Base-by-base conservation (phyloP, 2,888 invertebrate species). In the Aphrophora alni region DNA sequence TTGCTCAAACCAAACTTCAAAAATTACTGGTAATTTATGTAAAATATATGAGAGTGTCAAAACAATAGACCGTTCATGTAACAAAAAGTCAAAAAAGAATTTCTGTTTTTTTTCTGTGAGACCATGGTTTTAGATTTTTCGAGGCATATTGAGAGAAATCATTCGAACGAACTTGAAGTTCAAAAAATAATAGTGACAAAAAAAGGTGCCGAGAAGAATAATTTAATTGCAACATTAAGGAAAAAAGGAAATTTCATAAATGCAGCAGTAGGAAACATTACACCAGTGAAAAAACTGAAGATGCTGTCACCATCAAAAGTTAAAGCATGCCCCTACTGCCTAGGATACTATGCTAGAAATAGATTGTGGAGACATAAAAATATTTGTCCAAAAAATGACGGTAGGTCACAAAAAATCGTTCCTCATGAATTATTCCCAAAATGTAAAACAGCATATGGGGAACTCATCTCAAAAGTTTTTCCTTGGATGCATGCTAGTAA, bases 181-280 rank as follows among this genome's bases (percentile, higher is more conserved):
- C 14, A 74, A 74, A 12, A 74, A 33, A 74, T 74, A 14, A 38
- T 74, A 33, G 1, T 38, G 17, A 74, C 38, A 21, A 74, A 74
- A 74, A 74, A 33, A 38, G 28, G 38, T 2, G 38, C 33, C 24
- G 38, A n/a, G 2, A 74, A 25, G 28, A 74, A 33, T n/a, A 24
- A 33, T 38, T 24, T 74, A 24, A 38, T 74, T 38, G 17, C 74
- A 12, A 33, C 14, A 24, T 38, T 74, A 33, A 33, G 33, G 21
- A 74, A 74, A n/a, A 74, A 74, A 74, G 38, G 74, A 33, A 74
- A 74, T 25, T 74, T 38, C 10, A 38, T 33, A 1, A 74, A 38
- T 21, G 74, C 38, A 27, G 33, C 38, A 12, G 74, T 21, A n/a
- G 74, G 74, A 74, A n/a, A 74, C 14, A n/a, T 74, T 0, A 74